A percentile compares a stretch with the other conserved stretches of the same genome.
phyloP scores from a whole-genome alignment of 2,113 vertebrate species.

The Anser brachyrhynchus region DNA sequence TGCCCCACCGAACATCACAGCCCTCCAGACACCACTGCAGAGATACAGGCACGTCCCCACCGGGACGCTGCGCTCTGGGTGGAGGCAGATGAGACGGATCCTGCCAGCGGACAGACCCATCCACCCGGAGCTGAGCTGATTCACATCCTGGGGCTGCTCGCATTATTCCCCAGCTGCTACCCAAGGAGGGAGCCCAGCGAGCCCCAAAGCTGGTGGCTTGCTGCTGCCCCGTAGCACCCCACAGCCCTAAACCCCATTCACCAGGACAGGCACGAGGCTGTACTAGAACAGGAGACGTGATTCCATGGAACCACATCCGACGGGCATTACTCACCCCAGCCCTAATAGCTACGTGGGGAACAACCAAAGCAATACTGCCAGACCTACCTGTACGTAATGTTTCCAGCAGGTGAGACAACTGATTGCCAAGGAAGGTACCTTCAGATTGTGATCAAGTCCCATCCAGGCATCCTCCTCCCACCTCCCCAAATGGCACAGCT shows the following conservation, averaged over 20 bases:
- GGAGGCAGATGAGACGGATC: conserved; percentile 20
- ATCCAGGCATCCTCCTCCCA: not conserved
- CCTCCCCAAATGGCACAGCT: not conserved
- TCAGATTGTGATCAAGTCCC: not conserved
- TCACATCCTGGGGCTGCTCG: conserved; percentile 37
- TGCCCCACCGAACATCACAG: not conserved
- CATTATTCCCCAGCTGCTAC: conserved; percentile 63
- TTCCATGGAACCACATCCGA: fast-evolving
- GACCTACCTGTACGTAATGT: not conserved
- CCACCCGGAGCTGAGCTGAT: conserved; percentile 34
- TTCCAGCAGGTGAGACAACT: not conserved
- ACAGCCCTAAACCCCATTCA: not conserved
- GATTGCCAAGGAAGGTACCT: not conserved
- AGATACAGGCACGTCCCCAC: not conserved
- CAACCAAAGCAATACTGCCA: not conserved
- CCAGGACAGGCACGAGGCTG: not conserved
- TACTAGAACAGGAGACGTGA: not conserved
- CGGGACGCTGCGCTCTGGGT: not conserved
- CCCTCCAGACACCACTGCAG: not conserved
- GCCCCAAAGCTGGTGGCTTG: not conserved
- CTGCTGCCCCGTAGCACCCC: not conserved
- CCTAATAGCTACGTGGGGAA: not conserved
- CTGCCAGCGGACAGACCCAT: not conserved
- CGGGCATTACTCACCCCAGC: fast-evolving
- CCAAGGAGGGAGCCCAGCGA: conserved; percentile 46